phyloP scores from a whole-genome alignment of 2,797 vertebrate genomes.

The Tenualosa ilisha region DNA sequence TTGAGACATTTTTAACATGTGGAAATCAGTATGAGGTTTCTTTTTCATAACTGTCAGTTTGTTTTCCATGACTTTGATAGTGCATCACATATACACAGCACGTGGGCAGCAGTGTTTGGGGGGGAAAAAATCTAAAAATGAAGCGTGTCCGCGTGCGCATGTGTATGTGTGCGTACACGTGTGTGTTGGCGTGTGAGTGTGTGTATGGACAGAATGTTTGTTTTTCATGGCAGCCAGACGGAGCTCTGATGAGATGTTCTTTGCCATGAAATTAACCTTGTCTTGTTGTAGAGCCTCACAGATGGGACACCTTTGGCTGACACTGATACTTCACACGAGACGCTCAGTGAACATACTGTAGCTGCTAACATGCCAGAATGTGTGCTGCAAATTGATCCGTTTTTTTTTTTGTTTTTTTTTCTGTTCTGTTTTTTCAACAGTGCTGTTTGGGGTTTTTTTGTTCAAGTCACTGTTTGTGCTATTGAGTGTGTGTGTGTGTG shows the following conservation, averaged over 20 bases:
- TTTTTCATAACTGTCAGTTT: conserved; percentile 15
- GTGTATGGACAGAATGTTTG: background rate
- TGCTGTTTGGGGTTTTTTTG: too few species aligned
- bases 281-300: background rate
- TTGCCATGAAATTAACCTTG: background rate
- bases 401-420: background rate
- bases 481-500: too few species aligned
- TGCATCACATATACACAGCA: conserved; percentile 1
- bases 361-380: background rate
- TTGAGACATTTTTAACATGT: conserved; percentile 3
- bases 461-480: too few species aligned
- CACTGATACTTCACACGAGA: background rate
- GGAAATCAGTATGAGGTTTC: background rate
- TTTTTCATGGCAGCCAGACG: background rate
- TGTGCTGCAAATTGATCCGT: too few species aligned
- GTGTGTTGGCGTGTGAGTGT: background rate
- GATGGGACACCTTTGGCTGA: background rate
- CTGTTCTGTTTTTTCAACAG: too few species aligned
- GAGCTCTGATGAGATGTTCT: background rate
- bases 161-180: background rate
- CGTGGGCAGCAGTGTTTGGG: conserved; percentile 5
- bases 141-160: background rate
- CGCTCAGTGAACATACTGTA: background rate
- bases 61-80: conserved; percentile 5
- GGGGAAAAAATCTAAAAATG: background rate